phyloP scores from a whole-genome alignment of 2,797 vertebrate genomes.

The Clarias pachynema region DNA sequence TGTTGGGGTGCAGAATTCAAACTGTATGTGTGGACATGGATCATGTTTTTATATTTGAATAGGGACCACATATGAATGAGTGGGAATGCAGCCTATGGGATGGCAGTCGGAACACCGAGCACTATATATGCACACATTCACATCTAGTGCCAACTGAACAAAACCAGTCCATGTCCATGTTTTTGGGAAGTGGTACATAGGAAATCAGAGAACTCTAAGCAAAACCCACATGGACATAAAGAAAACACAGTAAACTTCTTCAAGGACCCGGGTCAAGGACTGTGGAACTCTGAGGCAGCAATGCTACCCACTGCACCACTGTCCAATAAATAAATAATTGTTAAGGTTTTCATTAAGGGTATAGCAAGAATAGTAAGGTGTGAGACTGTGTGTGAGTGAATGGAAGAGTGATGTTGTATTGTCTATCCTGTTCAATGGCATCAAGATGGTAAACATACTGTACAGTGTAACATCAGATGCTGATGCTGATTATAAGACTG shows the following conservation, averaged over 20 bases:
- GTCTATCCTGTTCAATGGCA: neutral
- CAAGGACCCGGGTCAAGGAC: neutral
- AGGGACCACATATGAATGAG: neutral
- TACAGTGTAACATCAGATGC: neutral
- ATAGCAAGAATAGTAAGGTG: neutral
- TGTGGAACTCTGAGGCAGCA: neutral
- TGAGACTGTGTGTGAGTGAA: neutral
- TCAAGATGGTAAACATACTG: neutral
- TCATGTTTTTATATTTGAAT: neutral
- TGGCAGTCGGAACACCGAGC: neutral
- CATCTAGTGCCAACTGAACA: neutral
- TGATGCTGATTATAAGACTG: neutral
- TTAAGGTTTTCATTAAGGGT: neutral
- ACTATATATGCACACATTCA: neutral
- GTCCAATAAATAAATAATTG: neutral
- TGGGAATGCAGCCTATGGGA: neutral
- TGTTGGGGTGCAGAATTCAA: slow-evolving; percentile 17
- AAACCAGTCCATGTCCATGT: neutral
- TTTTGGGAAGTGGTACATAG: neutral
- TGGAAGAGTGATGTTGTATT: neutral
- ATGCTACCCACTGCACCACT: neutral
- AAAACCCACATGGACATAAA: neutral
- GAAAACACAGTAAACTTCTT: neutral
- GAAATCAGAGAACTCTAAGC: neutral
- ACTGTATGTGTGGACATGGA: neutral